A percentile compares a stretch with the other conserved stretches of the same genome.
Evolutionary conservation across 2,888 invertebrate species (phyloP).

Genomic region (Brachyptera risi): DNA sequence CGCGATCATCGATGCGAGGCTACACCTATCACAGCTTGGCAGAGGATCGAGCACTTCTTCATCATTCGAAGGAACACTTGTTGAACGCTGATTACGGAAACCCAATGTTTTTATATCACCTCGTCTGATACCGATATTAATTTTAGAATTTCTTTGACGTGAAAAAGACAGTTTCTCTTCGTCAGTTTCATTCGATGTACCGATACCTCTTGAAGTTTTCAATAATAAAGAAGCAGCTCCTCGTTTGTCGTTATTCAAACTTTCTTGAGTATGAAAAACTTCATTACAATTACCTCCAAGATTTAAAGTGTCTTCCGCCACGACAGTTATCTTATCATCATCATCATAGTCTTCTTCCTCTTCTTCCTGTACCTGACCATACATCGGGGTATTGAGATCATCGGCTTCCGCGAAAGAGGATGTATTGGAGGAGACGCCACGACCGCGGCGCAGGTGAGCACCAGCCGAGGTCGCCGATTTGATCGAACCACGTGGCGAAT

Average conservation of each 20-base stretch:
- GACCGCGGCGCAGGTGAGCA: not conserved
- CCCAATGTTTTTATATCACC: conserved; percentile 24
- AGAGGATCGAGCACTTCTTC: not conserved
- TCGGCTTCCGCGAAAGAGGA: conserved; percentile 21
- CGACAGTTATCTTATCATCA: no score
- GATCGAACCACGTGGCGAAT: conserved; percentile 49
- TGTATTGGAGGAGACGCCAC: not conserved
- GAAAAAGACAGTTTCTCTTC: conserved; percentile 34
- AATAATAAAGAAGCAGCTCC: no score
- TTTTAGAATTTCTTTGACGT: conserved; percentile 29
- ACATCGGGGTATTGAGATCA: not conserved
- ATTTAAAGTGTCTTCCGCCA: conserved; percentile 17
- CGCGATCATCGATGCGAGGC: not conserved
- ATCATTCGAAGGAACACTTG: not conserved
- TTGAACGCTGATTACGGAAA: not conserved
- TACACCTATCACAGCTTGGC: conserved; percentile 6
- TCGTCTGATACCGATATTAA: conserved; percentile 25
- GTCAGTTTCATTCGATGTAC: conserved; percentile 29
- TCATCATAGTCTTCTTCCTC: conserved; percentile 23
- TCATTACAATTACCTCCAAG: conserved; percentile 3
- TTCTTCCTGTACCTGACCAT: conserved; percentile 22
- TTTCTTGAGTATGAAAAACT: conserved; percentile 6
- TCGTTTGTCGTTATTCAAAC: not conserved
- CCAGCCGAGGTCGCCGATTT: conserved; percentile 27
- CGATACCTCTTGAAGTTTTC: no score